Conservation (phyloP, 2,113 vertebrate genomes). For the Sturnira hondurensis region DNA sequence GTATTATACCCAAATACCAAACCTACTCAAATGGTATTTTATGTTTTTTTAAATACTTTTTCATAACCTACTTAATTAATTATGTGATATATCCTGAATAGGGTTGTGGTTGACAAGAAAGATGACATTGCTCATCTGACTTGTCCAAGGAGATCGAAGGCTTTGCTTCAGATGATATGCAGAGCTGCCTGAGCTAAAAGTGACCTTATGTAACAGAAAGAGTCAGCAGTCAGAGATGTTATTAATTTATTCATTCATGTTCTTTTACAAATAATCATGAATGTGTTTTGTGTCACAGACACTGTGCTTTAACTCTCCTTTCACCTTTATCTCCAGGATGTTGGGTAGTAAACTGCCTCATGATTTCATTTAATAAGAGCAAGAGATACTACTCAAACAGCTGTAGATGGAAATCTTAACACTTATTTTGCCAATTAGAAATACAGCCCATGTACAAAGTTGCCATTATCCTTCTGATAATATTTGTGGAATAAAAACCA, state of each 20-base stretch:
- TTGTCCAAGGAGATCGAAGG: neutral
- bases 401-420: neutral
- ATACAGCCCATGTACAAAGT: neutral
- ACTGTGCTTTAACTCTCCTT: neutral
- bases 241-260: slow-evolving; percentile 39
- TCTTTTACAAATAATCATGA: neutral
- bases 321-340: neutral
- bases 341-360: neutral
- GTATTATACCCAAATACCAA: neutral
- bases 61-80: neutral
- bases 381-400: neutral
- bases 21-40: neutral
- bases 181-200: neutral
- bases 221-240: neutral
- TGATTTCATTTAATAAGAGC: neutral
- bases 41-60: neutral
- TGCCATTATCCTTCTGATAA: neutral
- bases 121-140: neutral
- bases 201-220: neutral
- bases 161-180: neutral
- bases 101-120: neutral
- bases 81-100: neutral
- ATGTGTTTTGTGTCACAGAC: neutral
- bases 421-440: neutral
- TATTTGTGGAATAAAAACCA: neutral